Conservation (phyloP, 2,113 vertebrate species). For the Sinocyclocheilus anshuiensis region DNA sequence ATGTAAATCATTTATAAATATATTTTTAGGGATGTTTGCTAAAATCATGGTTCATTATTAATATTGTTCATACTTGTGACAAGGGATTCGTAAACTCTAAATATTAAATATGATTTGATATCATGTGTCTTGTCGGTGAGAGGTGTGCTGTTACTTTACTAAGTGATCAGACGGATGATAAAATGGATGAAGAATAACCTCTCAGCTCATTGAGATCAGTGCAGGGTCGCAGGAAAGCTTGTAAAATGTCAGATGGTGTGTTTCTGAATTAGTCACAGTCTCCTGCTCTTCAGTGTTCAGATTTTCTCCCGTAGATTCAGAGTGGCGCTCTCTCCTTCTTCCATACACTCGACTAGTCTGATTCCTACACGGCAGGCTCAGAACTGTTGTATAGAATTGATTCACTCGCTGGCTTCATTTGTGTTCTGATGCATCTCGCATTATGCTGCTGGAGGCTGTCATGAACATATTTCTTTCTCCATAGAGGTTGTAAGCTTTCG, state of each 20-base stretch:
- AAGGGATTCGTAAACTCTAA: not conserved
- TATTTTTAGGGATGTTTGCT: not conserved
- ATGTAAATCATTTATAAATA: too few species aligned
- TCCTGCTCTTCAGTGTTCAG: constrained; percentile 28
- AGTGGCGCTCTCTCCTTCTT: not conserved
- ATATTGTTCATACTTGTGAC: not conserved
- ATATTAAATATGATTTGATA: not conserved
- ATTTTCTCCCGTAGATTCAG: not conserved
- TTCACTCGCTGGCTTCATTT: not conserved
- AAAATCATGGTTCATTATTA: not conserved
- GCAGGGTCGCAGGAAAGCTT: not conserved
- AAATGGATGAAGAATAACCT: not conserved
- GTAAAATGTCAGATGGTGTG: constrained; percentile 49
- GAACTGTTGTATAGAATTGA: constrained; percentile 4
- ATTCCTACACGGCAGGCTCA: not conserved
- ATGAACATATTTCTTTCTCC: constrained; percentile 43
- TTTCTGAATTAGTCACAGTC: constrained; percentile 51
- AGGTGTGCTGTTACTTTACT: not conserved
- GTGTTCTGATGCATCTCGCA: not conserved
- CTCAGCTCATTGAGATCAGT: not conserved
- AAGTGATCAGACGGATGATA: not conserved
- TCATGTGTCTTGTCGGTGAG: not conserved
- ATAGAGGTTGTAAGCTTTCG: constrained; percentile 51
- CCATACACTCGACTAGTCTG: not conserved
- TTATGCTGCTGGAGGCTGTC: constrained; percentile 21